phyloP scores from a whole-genome alignment of 2,888 invertebrate genomes.

The Caenorhabditis parvicauda region DNA sequence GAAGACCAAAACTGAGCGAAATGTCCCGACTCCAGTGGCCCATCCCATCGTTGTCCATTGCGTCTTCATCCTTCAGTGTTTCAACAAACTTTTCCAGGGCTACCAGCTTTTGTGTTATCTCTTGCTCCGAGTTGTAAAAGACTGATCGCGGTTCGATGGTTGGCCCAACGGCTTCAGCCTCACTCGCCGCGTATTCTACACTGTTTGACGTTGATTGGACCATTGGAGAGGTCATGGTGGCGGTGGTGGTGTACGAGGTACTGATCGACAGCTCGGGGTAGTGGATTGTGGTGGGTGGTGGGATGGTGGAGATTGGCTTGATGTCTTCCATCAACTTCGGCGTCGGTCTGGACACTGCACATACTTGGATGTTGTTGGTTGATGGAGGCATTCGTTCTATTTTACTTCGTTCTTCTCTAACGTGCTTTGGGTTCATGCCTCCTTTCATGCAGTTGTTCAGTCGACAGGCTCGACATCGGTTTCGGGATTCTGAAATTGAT shows the following conservation, averaged over 20 bases:
- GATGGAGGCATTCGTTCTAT: conserved; percentile 27
- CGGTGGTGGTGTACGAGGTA: no score
- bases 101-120: no score
- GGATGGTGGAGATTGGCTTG: background rate
- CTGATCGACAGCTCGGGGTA: no score
- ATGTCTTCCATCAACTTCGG: conserved; percentile 1
- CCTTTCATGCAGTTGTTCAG: conserved; percentile 47
- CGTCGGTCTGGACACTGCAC: background rate
- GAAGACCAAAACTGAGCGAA: conserved; percentile 35
- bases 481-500: conserved; percentile 47
- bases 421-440: conserved; percentile 52
- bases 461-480: conserved; percentile 50
- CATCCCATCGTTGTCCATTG: conserved; percentile 24
- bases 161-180: conserved; percentile 15
- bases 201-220: background rate
- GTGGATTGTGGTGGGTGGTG: conserved; percentile 4
- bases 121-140: no score
- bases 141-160: conserved; percentile 2
- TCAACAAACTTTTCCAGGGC: conserved; percentile 37
- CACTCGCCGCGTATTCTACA: conserved; percentile 7
- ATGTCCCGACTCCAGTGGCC: conserved; percentile 44
- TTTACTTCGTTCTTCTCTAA: conserved; percentile 43
- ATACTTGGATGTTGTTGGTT: background rate
- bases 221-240: no score
- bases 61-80: conserved; percentile 36